These are phyloP conservation scores for Cyphomyrus plagiostoma DNA, from an alignment of 2,113 vertebrate species.

Conservation along the genomic window DNA sequence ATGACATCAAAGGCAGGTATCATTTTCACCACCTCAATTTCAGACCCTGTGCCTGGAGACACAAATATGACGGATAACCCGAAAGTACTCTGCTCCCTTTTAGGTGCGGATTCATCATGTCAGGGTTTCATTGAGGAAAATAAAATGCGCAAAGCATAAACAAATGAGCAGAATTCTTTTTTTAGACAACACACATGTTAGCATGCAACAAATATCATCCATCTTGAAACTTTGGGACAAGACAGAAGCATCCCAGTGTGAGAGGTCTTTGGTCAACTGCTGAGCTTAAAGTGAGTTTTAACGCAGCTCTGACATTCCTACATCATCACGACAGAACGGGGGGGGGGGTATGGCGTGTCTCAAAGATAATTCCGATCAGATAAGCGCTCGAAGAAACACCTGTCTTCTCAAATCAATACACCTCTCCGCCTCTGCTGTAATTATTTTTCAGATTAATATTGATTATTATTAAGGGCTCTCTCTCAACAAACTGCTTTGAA, in stretches of 20 bases:
- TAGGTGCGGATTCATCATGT: neutral
- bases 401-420: conserved; percentile 12
- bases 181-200: conserved; percentile 16
- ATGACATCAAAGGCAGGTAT: conserved; percentile 5
- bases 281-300: conserved; percentile 8
- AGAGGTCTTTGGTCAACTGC: conserved; percentile 24
- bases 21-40: neutral
- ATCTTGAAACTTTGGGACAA: neutral
- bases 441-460: conserved; percentile 28
- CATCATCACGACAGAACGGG: neutral
- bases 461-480: conserved; percentile 18
- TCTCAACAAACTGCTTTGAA: conserved; percentile 12
- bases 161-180: conserved; percentile 42
- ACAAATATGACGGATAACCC: neutral
- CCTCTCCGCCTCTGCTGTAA: conserved; percentile 6
- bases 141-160: conserved; percentile 12
- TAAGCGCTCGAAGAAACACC: conserved; percentile 5
- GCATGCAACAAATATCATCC: neutral
- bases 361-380: conserved; percentile 22
- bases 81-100: neutral
- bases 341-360: neutral
- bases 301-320: neutral
- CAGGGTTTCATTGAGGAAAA: neutral
- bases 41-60: neutral
- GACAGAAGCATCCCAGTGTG: neutral